A percentile compares a stretch with the other conserved stretches of the same genome.
Evolutionary conservation across 2,113 vertebrate genomes (phyloP).

Genomic region (Rhagologus leucostigma): DNA sequence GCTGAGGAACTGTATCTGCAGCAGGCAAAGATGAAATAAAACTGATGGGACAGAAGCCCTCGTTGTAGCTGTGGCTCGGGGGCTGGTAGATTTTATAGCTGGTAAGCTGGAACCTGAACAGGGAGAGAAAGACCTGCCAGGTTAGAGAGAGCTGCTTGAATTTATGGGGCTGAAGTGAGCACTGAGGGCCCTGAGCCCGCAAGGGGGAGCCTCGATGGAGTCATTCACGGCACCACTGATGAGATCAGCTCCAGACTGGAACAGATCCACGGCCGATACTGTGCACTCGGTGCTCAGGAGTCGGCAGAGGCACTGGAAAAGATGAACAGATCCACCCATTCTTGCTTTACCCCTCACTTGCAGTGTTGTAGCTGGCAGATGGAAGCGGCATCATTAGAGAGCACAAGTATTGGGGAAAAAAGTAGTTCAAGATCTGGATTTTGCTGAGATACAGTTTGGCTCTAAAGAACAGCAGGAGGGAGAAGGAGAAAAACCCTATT

Average conservation of each 20-base stretch:
- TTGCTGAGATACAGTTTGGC: not conserved
- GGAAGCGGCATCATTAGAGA: not conserved
- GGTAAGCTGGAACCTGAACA: not conserved
- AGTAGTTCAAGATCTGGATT: not conserved
- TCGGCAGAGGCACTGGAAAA: not conserved
- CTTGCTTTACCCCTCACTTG: not conserved
- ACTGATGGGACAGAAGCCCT: not conserved
- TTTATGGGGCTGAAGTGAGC: not conserved
- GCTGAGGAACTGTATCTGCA: not conserved
- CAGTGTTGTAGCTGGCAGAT: not conserved
- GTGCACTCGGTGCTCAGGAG: not conserved
- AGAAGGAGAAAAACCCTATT: not conserved
- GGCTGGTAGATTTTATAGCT: not conserved
- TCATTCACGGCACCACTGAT: not conserved
- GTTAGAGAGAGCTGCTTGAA: not conserved
- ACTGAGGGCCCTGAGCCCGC: not conserved
- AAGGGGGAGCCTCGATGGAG: not conserved
- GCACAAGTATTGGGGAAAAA: not conserved
- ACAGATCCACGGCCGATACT: not conserved
- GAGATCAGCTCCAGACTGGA: not conserved
- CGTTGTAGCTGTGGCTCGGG: not conserved
- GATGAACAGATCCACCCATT: not conserved
- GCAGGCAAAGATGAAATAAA: not conserved
- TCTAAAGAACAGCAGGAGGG: not conserved
- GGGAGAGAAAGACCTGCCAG: not conserved